Conservation (phyloP, 2,113 vertebrate species). For the Danio rerio region GRCz12tu NC_133185.1:8124001-8124500, state of each 20-base stretch:
- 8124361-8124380: too few species aligned
- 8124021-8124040: conserved; percentile 93
- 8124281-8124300: background rate
- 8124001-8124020: conserved; percentile 90
- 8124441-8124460: too few species aligned
- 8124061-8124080: background rate
- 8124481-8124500: too few species aligned
- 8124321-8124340: too few species aligned
- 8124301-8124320: too few species aligned
- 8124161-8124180: conserved; percentile 92
- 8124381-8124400: too few species aligned
- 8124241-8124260: conserved; percentile 93
- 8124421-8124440: too few species aligned
- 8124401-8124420: too few species aligned
- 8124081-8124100: background rate
- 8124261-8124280: conserved; percentile 79
- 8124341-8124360: too few species aligned
- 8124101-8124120: too few species aligned
- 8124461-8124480: too few species aligned
- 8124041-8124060: background rate
- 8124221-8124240: conserved; percentile 95
- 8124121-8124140: background rate
- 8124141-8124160: conserved; percentile 94
- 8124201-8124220: conserved; percentile 92
- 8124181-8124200: conserved; percentile 94